Base-by-base conservation (phyloP, 2,888 invertebrate genomes). In the Eucera pruinosa region DNA sequence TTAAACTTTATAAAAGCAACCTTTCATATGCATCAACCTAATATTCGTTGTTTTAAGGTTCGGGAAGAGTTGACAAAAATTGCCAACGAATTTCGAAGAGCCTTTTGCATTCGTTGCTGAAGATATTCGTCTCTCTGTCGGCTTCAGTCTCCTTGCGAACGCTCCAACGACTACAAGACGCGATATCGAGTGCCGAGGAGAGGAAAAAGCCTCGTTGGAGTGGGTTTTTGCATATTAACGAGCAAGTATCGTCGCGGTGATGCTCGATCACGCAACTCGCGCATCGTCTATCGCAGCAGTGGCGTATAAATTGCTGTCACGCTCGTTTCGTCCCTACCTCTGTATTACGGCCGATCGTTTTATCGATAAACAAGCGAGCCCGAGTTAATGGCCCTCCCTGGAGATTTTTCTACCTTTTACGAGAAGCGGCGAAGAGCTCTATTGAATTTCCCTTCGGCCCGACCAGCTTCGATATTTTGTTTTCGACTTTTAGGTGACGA, bases 291-390 rank as follows among this genome's bases (percentile, higher is more conserved):
- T 20, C 52, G 50, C n/a, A 9, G 6, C 20, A 9, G n/a, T 18
- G 33, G 1, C 6, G 15, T 39, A 23, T 36, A 55, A 55, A 55
- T 39, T 55, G 27, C 39, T 18, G 18, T 36, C 39, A 15, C 55
- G 36, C 9, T 36, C 36, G 36, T 15, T 1, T 27, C 15, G 27
- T 2, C 25, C 27, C 48, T 6, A 27, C 15, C 15, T 23, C 36
- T 13, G 23, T 33, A 36, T 55, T 23, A 39, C 36, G 6, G 18
- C 27, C 15, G 30, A 33, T 47, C 45, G 33, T 60, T 47, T 47
- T 23, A 60, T 60, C 45, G 60, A 60, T 23, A 30, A 60, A 60
- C 60, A 45, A 45, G 33, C 15, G 23, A 47, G 60, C 15, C 15
- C 15, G 20, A 43, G 33, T 30, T 30, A 47, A 60, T 43, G 41